Base-by-base conservation (phyloP, 37 sponge, comb jelly and placozoan genomes). In the Chondrosia reniformis region DNA sequence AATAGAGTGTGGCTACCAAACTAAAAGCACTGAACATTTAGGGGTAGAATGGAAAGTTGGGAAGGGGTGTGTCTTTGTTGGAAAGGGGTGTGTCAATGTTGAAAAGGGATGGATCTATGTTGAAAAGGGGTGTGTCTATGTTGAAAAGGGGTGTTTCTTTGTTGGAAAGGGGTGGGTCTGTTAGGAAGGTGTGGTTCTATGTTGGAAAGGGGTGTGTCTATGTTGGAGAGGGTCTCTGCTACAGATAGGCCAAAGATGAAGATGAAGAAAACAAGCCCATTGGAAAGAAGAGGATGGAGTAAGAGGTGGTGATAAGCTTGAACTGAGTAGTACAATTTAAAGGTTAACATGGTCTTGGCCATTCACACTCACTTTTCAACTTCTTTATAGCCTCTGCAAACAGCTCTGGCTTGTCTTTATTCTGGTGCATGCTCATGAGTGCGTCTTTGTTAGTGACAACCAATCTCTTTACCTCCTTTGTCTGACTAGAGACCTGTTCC, bases 361-460 rank as follows among this genome's bases (percentile, higher is more conserved):
- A n/a, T n/a, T n/a, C n/a, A n/a, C n/a, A 63, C 88, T 79, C 22
- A 92, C 93, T 82, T 49, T 40, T 84, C 24, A 93, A 71, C 44
- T 77, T 83, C 63, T 77, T 74, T 56, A 86, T 33, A 42, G 85
- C 63, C 46, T 91, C 88, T 24, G 80, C 62, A 54, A 85, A 91
- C 2, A 95, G 77, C 56, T 95, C 96, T 0, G 92, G 92, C 38
- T 91, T 91, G 87, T 95, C 92, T 43, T 84, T 84, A 83, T 87
- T 95, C 17, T 83, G 78, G 76, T 88, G 85, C 41, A 95, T 83
- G n/a, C 83, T 93, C 33, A 88, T 67, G 45, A 95, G 84, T 31
- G 86, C 79, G 75, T 95, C 96, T 54, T 91, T 91, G 80, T 95
- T 95, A 66, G 67, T 63, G 27, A 87, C 57, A 28, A 95, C 92